These are phyloP conservation scores for Isichthys henryi DNA, from an alignment of 2,113 vertebrate genomes.

Conservation along the genomic window DNA sequence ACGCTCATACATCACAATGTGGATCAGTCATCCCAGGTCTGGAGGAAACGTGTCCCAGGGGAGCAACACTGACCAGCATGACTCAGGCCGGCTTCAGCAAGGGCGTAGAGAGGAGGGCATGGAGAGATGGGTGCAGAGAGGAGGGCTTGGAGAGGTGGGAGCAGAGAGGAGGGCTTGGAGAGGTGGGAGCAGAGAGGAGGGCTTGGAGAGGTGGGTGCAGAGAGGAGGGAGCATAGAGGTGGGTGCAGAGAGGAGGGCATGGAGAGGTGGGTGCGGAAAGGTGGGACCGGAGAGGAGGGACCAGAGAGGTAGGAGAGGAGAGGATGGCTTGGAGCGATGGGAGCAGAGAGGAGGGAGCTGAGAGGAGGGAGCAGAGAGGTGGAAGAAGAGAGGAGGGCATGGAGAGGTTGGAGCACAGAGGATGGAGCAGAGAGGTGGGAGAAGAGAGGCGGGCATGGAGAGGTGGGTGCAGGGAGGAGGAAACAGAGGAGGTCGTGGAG, in stretches of 20 bases:
- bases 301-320: background rate
- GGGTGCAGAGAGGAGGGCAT: too few relatives aligned
- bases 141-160: background rate
- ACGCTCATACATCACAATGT: background rate
- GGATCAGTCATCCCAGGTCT: background rate
- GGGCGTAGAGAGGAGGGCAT: background rate
- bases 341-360: background rate
- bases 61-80: background rate
- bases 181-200: too few relatives aligned
- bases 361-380: too few relatives aligned
- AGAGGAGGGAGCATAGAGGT: too few relatives aligned
- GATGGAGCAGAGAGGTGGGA: background rate
- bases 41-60: background rate
- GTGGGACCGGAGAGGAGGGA: background rate
- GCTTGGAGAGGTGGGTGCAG: too few relatives aligned
- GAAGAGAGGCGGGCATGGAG: background rate
- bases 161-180: too few relatives aligned
- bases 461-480: background rate
- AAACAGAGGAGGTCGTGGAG: too few relatives aligned
- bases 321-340: background rate
- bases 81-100: background rate
- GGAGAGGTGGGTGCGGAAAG: background rate
- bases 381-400: too few relatives aligned
- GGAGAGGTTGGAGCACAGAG: background rate
- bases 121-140: background rate